Evolutionary conservation across 2,888 invertebrate species (phyloP).

Genomic region (Crocallis elinguaria): DNA sequence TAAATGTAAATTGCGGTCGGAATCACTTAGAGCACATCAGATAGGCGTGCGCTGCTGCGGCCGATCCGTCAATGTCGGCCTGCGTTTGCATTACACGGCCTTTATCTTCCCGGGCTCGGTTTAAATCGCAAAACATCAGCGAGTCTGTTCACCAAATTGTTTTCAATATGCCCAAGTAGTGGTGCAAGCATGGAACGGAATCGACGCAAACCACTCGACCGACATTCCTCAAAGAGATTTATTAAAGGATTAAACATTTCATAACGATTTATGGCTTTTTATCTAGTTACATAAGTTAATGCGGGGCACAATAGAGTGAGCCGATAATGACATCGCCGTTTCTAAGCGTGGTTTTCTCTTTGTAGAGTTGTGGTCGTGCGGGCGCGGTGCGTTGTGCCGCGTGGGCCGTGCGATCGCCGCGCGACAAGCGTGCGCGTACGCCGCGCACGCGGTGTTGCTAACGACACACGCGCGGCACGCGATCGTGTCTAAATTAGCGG

Average conservation of each 20-base stretch:
- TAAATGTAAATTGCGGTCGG: conserved; percentile 79
- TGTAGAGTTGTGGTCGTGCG: conserved; percentile 45
- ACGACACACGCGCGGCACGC: conserved; percentile 76
- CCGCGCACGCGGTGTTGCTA: conserved; percentile 55
- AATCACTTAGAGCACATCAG: conserved; percentile 83
- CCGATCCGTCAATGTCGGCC: conserved; percentile 83
- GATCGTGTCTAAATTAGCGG: conserved; percentile 71
- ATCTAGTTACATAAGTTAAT: conserved; percentile 71
- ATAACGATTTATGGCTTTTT: conserved; percentile 74
- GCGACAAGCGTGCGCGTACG: conserved; percentile 51
- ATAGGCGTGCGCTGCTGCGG: conserved; percentile 77
- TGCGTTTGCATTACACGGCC: conserved; percentile 81
- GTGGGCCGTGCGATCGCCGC: conserved; percentile 48
- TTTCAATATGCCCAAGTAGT: conserved; percentile 80
- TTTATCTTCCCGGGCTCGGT: conserved; percentile 77
- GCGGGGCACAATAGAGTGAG: conserved; percentile 62
- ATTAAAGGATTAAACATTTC: conserved; percentile 70
- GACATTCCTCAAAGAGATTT: conserved; percentile 64
- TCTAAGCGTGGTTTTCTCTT: conserved; percentile 54
- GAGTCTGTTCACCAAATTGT: conserved; percentile 81
- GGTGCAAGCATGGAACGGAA: conserved; percentile 64
- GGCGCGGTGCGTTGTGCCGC: conserved; percentile 37
- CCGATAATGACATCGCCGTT: conserved; percentile 68
- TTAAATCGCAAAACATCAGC: conserved; percentile 80
- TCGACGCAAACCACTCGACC: conserved; percentile 60